Base-by-base conservation (phyloP, 2,797 vertebrate species). In the Neostethus bicornis region DNA sequence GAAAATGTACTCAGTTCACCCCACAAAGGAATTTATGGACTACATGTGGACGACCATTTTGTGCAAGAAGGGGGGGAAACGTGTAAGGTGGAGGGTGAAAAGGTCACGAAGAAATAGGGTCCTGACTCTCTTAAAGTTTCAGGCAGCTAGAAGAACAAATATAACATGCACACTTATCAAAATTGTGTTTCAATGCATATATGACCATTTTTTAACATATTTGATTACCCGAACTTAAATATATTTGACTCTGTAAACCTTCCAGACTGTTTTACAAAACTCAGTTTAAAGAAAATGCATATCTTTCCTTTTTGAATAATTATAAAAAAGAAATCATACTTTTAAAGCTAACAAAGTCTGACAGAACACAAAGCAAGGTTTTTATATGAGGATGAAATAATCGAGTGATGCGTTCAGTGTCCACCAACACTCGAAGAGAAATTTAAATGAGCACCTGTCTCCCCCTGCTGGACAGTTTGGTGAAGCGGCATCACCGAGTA, bases 401-500 rank as follows among this genome's bases (percentile, higher is more conserved):
- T 20, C 24, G 12, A 58, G 8, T 45, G n/a, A 2, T 20, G 17
- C 5, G 21, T 1, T 4, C 4, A 11, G 51, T 52, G 70, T 49
- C 14, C 73, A 51, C 0, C 70, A 41, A 37, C 73, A 74, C 26
- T 32, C 26, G 9, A 42, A 10, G 14, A 12, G 39, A 1, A 43
- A n/a, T 3, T 62, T 50, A 45, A 56, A 64, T 34, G 73, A 74
- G 70, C 54, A 72, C 52, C 61, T 91, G 88, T 51, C 70, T 61
- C 90, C 90, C 78, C 81, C 90, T 92, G 82, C 85, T 88, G 91
- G 87, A 29, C 9, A 25, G 3, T 9, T 13, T n/a, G 19, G 51
- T 37, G 21, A 39, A 80, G 46, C 75, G 80, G 45, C 75, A 76
- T 42, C 68, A 50, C 46, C 20, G 16, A 50, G 45, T 29, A 28